These are phyloP conservation scores for Sprattus sprattus DNA, from an alignment of 2,113 vertebrate genomes.

Conservation along the genomic window DNA sequence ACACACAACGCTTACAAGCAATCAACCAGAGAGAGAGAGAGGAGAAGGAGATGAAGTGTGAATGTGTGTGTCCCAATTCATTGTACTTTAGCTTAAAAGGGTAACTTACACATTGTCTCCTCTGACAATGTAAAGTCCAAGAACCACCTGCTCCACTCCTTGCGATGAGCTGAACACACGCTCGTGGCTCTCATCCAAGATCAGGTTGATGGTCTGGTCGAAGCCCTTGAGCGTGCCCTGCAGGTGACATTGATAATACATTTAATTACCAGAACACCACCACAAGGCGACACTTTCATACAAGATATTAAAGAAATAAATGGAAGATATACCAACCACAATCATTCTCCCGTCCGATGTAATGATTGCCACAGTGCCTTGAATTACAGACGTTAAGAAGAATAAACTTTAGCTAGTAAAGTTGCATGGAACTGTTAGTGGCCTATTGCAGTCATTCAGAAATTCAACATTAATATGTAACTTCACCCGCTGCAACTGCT, in stretches of 20 bases:
- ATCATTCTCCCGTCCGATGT: constrained; percentile 98
- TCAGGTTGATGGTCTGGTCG: constrained; percentile 98
- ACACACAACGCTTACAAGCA: too few relatives aligned
- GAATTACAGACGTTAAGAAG: constrained; percentile 67
- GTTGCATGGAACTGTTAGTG: too few relatives aligned
- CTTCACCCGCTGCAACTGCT: too few relatives aligned
- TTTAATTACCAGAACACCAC: background rate
- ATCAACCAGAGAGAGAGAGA: too few relatives aligned
- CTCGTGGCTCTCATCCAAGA: constrained; percentile 98
- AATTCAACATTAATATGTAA: too few relatives aligned
- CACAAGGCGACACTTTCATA: background rate
- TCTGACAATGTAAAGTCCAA: constrained; percentile 95
- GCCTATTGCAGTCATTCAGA: too few relatives aligned
- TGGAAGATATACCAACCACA: constrained; percentile 78
- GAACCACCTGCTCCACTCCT: constrained; percentile 97
- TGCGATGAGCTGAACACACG: constrained; percentile 98
- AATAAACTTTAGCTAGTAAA: background rate
- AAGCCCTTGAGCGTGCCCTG: constrained; percentile 97
- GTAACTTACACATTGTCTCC: constrained; percentile 97
- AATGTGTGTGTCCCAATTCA: too few relatives aligned
- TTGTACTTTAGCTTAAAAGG: background rate
- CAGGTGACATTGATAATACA: constrained; percentile 16
- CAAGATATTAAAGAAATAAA: background rate
- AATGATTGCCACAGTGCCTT: constrained; percentile 94
- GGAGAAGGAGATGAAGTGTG: background rate